phyloP scores from a whole-genome alignment of 2,113 vertebrate genomes.

The Gadus macrocephalus region DNA sequence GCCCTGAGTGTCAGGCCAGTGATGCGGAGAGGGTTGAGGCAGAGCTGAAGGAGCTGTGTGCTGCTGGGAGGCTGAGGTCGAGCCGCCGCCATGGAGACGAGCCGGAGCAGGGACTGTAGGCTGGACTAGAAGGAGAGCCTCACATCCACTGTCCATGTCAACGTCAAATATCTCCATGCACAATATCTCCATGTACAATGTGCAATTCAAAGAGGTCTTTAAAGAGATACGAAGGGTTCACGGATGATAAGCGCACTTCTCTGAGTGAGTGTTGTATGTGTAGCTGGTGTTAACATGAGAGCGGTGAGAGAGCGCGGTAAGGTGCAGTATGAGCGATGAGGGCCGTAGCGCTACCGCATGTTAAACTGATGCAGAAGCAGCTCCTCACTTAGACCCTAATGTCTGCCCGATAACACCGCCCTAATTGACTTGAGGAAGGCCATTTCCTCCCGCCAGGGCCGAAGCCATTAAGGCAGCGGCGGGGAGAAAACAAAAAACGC shows the following conservation, averaged over 20 bases:
- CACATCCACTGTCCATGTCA: no score
- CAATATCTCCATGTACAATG: no score
- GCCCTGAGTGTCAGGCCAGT: constrained; percentile 52
- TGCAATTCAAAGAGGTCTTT: no score
- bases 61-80: constrained; percentile 20
- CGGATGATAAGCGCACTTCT: no score
- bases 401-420: constrained; percentile 10
- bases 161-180: no score
- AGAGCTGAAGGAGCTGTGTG: constrained; percentile 33
- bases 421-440: constrained; percentile 29
- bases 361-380: background rate
- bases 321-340: background rate
- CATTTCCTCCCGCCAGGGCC: constrained; percentile 20
- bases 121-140: no score
- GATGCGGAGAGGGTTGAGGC: constrained; percentile 52
- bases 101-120: no score
- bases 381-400: constrained; percentile 9
- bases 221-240: no score
- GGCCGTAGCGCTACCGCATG: background rate
- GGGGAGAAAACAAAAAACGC: constrained; percentile 4
- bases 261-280: no score
- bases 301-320: no score
- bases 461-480: constrained; percentile 31
- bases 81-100: no score
- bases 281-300: no score